Base-by-base conservation (phyloP, 1,140 invertebrate genomes). In the Tribolium castaneum region DNA sequence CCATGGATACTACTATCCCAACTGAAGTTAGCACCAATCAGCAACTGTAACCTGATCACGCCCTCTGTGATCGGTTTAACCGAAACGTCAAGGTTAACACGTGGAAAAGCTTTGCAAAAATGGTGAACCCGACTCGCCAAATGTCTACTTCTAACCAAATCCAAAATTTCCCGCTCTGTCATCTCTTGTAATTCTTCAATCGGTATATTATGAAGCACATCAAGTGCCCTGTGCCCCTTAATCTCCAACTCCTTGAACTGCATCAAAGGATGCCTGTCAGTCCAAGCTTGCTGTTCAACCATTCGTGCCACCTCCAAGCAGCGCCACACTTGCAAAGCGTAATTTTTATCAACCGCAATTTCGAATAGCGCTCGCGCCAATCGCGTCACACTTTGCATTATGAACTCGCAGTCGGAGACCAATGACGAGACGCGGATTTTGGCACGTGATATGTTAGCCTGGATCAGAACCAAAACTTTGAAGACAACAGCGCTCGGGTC, bases 391-490 rank as follows among this genome's bases (percentile, higher is more conserved):
- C 99, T 99, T 92, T 98, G 51, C 56, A 93, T 95, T 14, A 99
- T 94, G 86, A 98, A 99, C 12, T 95, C 93, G 86, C 95, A 92
- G 90, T 99, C 98, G 0, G 97, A 98, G 73, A 96, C 91, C 3
- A 99, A 88, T 0, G 98, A 99, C 83, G 98, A 97, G 0, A 93
- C 92, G 81, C 95, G 93, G 0, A 98, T 91, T 49, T 89, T 88
- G 22, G 92, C 93, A 77, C 94, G 89, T 0, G 95, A 97, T 10
- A 99, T 89, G 86, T 94, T 97, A 0, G 96, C 94, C 87, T 99
- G 98, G 77, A 99, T 90, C 3, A 99, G 88, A 84, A 99, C 98
- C 87, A 99, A 99, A 14, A 99, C 97, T 92, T 99, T 99, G 73
- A 77, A 78, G 7, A 80, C 81, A 13, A 79, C 59, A 14, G 75